A percentile compares a stretch with the other conserved stretches of the same genome.
Conservation (phyloP, 2,888 invertebrate species). For the Phyllotreta cruciferae region DNA sequence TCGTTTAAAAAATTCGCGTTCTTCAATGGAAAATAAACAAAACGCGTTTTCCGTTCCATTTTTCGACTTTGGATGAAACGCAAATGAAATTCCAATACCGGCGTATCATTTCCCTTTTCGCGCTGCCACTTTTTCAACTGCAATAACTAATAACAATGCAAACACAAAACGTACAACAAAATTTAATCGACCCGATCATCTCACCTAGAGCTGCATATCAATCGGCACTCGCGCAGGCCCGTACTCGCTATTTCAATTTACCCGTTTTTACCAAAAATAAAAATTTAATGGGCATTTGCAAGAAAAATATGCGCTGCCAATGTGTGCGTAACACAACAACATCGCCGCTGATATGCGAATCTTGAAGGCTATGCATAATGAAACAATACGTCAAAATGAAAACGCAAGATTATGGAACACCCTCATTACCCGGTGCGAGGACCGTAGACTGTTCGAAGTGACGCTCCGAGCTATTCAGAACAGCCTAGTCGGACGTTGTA, state of each 20-base stretch:
- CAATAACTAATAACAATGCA: neutral
- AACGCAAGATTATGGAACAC: slow-evolving; percentile 23
- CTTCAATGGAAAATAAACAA: no score
- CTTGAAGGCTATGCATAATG: slow-evolving; percentile 17
- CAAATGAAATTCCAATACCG: no score
- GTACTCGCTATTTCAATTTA: neutral
- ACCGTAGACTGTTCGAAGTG: slow-evolving; percentile 13
- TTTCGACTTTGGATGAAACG: no score
- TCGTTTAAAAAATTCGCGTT: no score
- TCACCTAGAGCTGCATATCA: slow-evolving; percentile 5
- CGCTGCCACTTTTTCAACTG: neutral
- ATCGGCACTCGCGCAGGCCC: neutral
- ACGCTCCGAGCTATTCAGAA: slow-evolving; percentile 15
- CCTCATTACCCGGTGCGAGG: slow-evolving; percentile 19
- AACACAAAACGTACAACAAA: slow-evolving; percentile 1
- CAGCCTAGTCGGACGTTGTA: slow-evolving; percentile 23
- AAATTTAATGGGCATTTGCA: no score
- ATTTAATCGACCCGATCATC: slow-evolving; percentile 3
- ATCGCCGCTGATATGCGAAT: slow-evolving; percentile 6
- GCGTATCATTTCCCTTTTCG: neutral
- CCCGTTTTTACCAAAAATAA: no score
- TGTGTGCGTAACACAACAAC: neutral
- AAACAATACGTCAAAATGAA: slow-evolving; percentile 17
- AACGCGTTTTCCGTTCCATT: no score
- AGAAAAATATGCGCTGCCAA: neutral